These are phyloP conservation scores for Eublepharis macularius DNA, from an alignment of 2,113 vertebrate genomes.

Conservation along the genomic window DNA sequence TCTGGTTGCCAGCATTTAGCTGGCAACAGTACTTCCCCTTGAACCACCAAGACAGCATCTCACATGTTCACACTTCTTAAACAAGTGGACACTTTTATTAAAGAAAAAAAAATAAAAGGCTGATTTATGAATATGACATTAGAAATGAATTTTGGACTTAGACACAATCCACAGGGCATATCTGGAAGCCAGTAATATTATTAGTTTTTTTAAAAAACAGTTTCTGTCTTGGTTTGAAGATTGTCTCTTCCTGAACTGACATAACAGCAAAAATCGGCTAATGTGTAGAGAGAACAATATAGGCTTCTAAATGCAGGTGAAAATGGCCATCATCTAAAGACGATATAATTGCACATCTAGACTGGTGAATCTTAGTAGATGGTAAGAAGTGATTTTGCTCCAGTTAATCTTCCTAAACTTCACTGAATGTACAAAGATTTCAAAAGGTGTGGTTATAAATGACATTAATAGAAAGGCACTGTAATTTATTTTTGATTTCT, in stretches of 20 bases:
- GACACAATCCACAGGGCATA: not conserved
- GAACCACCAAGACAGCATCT: too few species aligned
- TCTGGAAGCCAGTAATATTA: not conserved
- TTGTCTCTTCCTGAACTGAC: not conserved
- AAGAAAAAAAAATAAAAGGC: not conserved
- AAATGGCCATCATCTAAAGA: not conserved
- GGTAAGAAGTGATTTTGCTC: not conserved
- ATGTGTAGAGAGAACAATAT: not conserved
- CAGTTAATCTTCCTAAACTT: not conserved
- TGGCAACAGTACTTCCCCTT: too few species aligned
- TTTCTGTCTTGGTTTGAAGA: not conserved
- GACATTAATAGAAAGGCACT: not conserved
- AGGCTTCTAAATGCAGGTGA: not conserved
- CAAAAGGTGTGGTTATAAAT: not conserved
- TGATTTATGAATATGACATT: not conserved
- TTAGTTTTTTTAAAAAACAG: not conserved
- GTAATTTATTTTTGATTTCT: not conserved
- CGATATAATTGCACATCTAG: not conserved
- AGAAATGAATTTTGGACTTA: not conserved
- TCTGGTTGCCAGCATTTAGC: too few species aligned
- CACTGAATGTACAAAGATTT: conserved; percentile 4
- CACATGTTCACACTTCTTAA: not conserved
- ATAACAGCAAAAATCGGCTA: not conserved
- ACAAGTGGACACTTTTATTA: not conserved
- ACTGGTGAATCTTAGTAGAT: not conserved